Base-by-base conservation (phyloP, 2,888 invertebrate genomes). In the Miltochrista miniata region DNA sequence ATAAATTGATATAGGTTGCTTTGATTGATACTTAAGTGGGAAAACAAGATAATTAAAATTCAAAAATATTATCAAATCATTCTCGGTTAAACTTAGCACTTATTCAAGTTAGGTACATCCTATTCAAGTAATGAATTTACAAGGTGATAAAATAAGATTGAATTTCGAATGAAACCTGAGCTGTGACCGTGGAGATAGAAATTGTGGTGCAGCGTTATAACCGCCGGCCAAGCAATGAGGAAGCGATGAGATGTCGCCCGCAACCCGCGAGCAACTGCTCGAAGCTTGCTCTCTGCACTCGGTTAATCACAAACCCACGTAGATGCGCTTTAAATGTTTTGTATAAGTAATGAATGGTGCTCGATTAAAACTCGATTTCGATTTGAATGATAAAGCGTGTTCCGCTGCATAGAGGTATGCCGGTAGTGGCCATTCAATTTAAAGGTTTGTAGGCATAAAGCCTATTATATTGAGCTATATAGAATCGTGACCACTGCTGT, bases 171-270 rank as follows among this genome's bases (percentile, higher is more conserved):
- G 45, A 51, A 60, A 46, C 15, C 24, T 13, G 37, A 51, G 58
- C 48, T 58, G 51, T 66, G 72, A 58, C 64, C 67, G 69, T 73
- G 63, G 61, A 64, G 65, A 68, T 62, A 61, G 64, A 69, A 68
- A 67, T 66, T 69, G 76, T 49, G 42, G 52, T 30, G 30, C 18
- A 45, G 70, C 68, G 70, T 69, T 74, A 72, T 75, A 76, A 76
- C 81, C 78, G 77, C 74, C 65, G 64, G 65, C 65, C 61, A 70
- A 69, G 74, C 83, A 81, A 84, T 83, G 76, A 85, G 85, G 85
- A 85, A 85, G 85, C 79, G 77, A 70, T 68, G 74, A 76, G 67
- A 74, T 78, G 83, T 83, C 83, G 83, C 79, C 54, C 64, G 61
- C 67, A 64, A 82, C 78, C 79, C 71, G 79, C 70, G 67, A 77